A percentile compares a stretch with the other conserved stretches of the same genome.
Conservation (phyloP, 2,888 invertebrate species). For the Minunthozetes semirufus region DNA sequence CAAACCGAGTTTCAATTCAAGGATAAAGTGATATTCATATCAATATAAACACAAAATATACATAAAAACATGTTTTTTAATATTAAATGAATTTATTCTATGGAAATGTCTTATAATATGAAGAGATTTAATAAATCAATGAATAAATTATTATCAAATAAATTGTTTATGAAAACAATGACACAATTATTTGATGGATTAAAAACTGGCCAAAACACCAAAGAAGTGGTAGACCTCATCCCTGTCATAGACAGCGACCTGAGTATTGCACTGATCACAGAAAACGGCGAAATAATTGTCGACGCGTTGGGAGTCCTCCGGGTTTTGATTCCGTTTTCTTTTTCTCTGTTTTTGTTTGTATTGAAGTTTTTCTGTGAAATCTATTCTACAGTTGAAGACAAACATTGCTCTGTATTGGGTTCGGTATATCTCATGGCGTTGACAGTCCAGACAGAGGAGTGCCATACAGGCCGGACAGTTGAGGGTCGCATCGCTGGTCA, state of each 20-base stretch:
- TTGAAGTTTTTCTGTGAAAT: conserved; percentile 46
- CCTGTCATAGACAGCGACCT: conserved; percentile 54
- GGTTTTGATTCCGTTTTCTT: conserved; percentile 44
- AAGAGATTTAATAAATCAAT: background rate
- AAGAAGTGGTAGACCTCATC: conserved; percentile 58
- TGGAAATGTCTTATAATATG: background rate
- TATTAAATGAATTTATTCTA: background rate
- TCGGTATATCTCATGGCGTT: conserved; percentile 49
- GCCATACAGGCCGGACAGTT: conserved; percentile 58
- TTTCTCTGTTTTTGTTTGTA: conserved; percentile 45
- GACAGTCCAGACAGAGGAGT: conserved; percentile 56
- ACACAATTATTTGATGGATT: background rate
- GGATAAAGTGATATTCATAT: too few relatives aligned
- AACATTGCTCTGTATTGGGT: conserved; percentile 59
- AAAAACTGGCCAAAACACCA: conserved; percentile 54
- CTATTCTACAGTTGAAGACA: conserved; percentile 55
- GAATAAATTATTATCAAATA: background rate
- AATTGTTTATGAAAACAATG: background rate
- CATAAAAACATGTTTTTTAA: too few relatives aligned
- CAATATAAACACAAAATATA: too few relatives aligned
- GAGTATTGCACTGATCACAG: conserved; percentile 54
- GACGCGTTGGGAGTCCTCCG: conserved; percentile 34
- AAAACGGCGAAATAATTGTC: conserved; percentile 53
- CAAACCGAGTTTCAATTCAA: too few relatives aligned
- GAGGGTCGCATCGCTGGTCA: conserved; percentile 55